Percentiles rank a stretch among this genome's conserved stretches.
Evolutionary conservation across 2,113 vertebrate species (phyloP).

Genomic region (Galemys pyrenaicus): DNA sequence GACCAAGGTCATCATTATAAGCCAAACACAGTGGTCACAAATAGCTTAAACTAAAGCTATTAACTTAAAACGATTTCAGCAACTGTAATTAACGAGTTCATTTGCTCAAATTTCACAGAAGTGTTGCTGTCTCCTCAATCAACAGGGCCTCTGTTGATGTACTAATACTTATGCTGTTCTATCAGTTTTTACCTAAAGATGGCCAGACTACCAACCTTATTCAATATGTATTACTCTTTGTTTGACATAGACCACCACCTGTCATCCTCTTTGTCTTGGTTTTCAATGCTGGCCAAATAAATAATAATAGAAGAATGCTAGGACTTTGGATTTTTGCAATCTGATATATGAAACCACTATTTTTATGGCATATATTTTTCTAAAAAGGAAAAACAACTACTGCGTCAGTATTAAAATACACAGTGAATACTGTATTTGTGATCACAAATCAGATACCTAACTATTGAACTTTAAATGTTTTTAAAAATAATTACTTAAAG

Average conservation of each 20-base stretch:
- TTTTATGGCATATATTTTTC: not conserved
- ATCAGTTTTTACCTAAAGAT: not conserved
- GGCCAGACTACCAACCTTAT: not conserved
- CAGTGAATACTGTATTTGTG: not conserved
- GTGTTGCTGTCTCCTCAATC: not conserved
- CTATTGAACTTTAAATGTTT: not conserved
- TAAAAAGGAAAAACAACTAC: not conserved
- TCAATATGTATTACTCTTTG: not conserved
- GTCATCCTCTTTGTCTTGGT: not conserved
- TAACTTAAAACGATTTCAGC: not conserved
- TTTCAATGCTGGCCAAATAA: not conserved
- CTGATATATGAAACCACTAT: not conserved
- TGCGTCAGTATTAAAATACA: conserved; percentile 21
- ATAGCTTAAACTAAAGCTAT: not conserved
- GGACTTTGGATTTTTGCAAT: not conserved
- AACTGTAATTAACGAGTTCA: conserved; percentile 15
- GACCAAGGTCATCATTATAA: not conserved
- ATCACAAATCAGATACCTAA: conserved; percentile 30
- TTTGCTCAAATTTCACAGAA: conserved; percentile 16
- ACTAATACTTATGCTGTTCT: not conserved
- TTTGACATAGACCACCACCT: not conserved
- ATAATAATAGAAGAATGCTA: not conserved
- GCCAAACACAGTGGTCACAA: not conserved
- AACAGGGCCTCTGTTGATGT: not conserved
- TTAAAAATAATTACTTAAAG: not conserved